Evolutionary conservation across 2,797 vertebrate genomes (phyloP).

Genomic region (Saguinus oedipus): DNA sequence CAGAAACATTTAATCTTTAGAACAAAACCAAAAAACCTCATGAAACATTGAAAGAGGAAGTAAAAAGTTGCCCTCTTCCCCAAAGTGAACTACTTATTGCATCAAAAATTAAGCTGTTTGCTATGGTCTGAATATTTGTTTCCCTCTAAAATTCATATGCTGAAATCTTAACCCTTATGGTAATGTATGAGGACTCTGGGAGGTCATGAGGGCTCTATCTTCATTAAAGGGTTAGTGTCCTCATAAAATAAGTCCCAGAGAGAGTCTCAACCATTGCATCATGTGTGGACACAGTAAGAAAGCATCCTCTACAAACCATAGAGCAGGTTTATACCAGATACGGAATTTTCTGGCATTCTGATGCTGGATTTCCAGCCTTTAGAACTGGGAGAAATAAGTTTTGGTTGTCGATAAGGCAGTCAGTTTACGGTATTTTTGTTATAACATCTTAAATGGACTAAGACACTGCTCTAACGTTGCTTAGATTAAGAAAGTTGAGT

Average conservation of each 20-base stretch:
- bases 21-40: not conserved
- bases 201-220: not conserved
- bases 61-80: not conserved
- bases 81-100: not conserved
- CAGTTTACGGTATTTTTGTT: not conserved
- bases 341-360: not conserved
- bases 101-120: not conserved
- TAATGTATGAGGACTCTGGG: not conserved
- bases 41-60: slow-evolving; percentile 53
- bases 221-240: not conserved
- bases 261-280: not conserved
- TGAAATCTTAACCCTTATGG: not conserved
- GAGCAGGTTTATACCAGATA: not conserved
- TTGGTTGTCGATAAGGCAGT: not conserved
- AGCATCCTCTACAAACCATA: not conserved
- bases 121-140: not conserved
- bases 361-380: not conserved
- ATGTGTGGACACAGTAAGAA: not conserved
- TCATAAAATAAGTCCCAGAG: not conserved
- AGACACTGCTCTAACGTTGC: not conserved
- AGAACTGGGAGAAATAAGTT: not conserved
- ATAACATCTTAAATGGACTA: not conserved
- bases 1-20: not conserved
- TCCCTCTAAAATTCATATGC: not conserved
- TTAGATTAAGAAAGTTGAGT: not conserved